Conservation (phyloP, 2,113 vertebrate genomes). For the Rhagologus leucostigma region DNA sequence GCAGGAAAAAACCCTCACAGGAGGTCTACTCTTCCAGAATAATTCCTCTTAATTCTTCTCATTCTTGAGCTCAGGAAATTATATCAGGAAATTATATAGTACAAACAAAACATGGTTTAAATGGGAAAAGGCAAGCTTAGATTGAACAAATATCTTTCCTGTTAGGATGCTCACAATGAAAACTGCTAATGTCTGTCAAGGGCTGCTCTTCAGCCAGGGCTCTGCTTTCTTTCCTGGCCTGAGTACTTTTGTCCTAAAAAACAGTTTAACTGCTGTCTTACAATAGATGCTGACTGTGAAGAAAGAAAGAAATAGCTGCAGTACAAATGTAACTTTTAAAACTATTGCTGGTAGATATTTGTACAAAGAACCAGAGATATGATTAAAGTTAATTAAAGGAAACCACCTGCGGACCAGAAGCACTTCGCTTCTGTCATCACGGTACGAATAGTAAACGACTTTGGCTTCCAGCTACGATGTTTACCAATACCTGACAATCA, state of each 20-base stretch:
- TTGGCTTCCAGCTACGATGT: not conserved
- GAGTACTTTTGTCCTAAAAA: not conserved
- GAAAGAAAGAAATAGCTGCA: not conserved
- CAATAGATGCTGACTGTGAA: not conserved
- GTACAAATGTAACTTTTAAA: not conserved
- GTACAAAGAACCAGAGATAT: not conserved
- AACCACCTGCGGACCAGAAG: not conserved
- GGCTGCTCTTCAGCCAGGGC: not conserved
- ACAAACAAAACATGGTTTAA: not conserved
- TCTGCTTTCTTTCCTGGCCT: not conserved
- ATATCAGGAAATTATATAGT: not conserved
- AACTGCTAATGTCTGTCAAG: not conserved
- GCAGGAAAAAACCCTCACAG: not conserved
- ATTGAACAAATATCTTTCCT: not conserved
- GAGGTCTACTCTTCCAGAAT: not conserved
- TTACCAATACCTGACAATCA: not conserved
- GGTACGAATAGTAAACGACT: not conserved
- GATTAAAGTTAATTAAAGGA: not conserved
- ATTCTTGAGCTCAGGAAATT: not conserved
- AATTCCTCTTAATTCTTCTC: not conserved
- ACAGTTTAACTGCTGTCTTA: not conserved
- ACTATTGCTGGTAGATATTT: not conserved
- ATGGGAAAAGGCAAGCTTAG: not conserved
- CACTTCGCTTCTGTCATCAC: not conserved
- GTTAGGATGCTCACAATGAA: not conserved